phyloP scores from a whole-genome alignment of 1,140 invertebrate species.

The Drosophila miranda region DNA sequence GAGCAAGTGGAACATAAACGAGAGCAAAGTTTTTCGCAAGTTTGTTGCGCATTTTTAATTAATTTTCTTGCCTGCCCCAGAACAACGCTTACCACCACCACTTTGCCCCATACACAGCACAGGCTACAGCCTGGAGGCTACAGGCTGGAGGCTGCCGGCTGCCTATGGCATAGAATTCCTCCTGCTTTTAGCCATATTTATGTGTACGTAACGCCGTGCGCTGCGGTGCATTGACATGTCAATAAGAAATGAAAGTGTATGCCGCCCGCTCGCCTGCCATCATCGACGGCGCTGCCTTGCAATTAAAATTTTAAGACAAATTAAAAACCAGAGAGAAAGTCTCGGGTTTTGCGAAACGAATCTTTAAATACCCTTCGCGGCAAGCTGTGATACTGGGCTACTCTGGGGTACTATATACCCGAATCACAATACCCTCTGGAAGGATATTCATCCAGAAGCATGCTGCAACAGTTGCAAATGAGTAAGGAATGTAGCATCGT shows the following conservation, averaged over 20 bases:
- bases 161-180: constrained; percentile 39
- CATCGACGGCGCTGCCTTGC: constrained; percentile 43
- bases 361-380: too few species aligned
- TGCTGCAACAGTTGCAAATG: constrained; percentile 43
- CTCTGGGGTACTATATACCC: not conserved
- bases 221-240: constrained; percentile 66
- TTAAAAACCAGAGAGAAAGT: constrained; percentile 55
- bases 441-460: constrained; percentile 2
- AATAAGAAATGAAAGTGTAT: constrained; percentile 63
- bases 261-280: constrained; percentile 34
- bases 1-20: constrained; percentile 40
- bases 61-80: constrained; percentile 41
- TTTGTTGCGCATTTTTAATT: constrained; percentile 67
- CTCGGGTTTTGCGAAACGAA: not conserved
- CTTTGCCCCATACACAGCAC: not conserved
- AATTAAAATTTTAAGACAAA: constrained; percentile 76
- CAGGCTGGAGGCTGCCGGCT: not conserved
- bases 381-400: too few species aligned
- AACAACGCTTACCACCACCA: too few species aligned
- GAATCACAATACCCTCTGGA: too few species aligned
- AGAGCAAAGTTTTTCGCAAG: constrained; percentile 48
- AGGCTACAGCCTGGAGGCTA: not conserved
- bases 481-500: constrained; percentile 16
- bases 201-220: too few species aligned
- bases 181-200: constrained; percentile 54